Base-by-base conservation (phyloP, 2,888 invertebrate species). In the Isoperla grammatica region DNA sequence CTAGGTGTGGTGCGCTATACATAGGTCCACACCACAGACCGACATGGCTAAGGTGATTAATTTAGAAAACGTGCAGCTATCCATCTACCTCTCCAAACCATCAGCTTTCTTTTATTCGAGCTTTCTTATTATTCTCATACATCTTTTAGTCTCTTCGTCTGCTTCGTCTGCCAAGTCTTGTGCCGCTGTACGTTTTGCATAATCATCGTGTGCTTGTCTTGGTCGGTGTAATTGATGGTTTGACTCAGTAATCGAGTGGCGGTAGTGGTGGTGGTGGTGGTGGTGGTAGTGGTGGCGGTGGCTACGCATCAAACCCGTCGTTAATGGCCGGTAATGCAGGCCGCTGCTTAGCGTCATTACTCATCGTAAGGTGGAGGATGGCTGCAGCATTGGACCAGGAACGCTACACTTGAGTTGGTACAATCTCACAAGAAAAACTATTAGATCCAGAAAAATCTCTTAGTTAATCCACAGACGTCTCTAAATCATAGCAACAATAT, bases 141-240 rank as follows among this genome's bases (percentile, higher is more conserved):
- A 40, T 15, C n/a, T 12, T 40, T 40, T 15, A 15, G 42, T 40
- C 42, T 15, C 42, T 40, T 11, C 37, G 8, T 9, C 11, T 13
- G 15, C 15, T 13, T 12, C 42, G 13, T 12, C 42, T 12, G 40
- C 15, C n/a, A 13, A 12, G 15, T 40, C 40, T 40, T 40, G 15
- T 40, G 53, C 20, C 19, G 17, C 39, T 29, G 15, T n/a, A 37
- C 37, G 37, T 53, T 37, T 53, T 53, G 53, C 53, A 53, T 53
- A 53, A 53, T 53, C 53, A 53, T 53, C 49, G 49, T 50, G 29
- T 46, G 8, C 12, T 46, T 46, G 46, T 46, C 46, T 46, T 8
- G 46, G 15, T n/a, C 15, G 45, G 29, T 29, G 29, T 59, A 59
- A 59, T 59, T 59, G 59, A 59, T 59, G 59, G 59, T 54, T 59